Conservation (phyloP, 2,113 vertebrate genomes). For the Peucedramus taeniatus region DNA sequence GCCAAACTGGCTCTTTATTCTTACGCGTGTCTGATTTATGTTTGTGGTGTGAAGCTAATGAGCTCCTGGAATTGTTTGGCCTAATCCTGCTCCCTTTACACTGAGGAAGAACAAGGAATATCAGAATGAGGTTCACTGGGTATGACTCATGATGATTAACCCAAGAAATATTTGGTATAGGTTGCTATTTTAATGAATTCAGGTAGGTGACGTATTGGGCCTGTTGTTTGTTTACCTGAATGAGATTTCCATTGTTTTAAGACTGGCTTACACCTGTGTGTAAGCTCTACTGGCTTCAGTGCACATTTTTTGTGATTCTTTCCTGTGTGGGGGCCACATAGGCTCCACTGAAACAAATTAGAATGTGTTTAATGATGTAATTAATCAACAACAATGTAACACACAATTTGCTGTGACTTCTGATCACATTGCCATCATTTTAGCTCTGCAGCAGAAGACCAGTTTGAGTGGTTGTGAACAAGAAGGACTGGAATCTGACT, state of each 20-base stretch:
- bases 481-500: not conserved
- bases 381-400: not conserved
- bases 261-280: not conserved
- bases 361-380: not conserved
- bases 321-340: not conserved
- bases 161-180: not conserved
- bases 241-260: not conserved
- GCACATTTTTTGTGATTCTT: not conserved
- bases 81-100: not conserved
- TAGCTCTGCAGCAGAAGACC: not conserved
- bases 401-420: not conserved
- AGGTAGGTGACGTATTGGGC: not conserved
- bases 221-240: not conserved
- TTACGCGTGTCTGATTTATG: slow-evolving; percentile 11
- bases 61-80: slow-evolving; percentile 15
- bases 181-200: not conserved
- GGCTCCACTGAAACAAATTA: not conserved
- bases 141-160: not conserved
- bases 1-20: slow-evolving; percentile 48
- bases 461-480: not conserved
- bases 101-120: not conserved
- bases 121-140: not conserved
- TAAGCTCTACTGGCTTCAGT: not conserved
- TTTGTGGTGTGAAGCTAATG: slow-evolving; percentile 32
- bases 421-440: not conserved